Conservation (phyloP, 2,888 invertebrate genomes). For the Brachyptera risi region DNA sequence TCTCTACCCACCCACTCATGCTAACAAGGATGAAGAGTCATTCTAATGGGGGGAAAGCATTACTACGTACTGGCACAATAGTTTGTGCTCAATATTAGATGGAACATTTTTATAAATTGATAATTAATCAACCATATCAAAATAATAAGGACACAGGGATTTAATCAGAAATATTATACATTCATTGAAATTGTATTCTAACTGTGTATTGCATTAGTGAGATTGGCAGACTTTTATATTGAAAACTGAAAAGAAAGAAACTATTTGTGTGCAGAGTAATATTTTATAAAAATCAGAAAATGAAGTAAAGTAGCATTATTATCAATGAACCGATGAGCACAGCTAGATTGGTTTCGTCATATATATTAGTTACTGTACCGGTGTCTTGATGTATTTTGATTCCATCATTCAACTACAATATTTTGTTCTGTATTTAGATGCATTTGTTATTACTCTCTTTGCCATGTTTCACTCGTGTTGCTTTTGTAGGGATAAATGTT, state of each 20-base stretch:
- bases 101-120: conserved; percentile 15
- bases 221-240: background rate
- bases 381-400: no score
- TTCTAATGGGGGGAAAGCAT: background rate
- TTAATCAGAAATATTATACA: background rate
- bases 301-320: no score
- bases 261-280: conserved; percentile 8
- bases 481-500: background rate
- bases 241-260: conserved; percentile 3
- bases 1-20: background rate
- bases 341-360: no score
- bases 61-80: background rate
- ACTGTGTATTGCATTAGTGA: background rate
- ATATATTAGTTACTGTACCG: no score
- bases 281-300: conserved; percentile 22
- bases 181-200: background rate
- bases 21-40: background rate
- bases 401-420: no score
- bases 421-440: background rate
- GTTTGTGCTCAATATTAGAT: no score
- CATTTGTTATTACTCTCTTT: background rate
- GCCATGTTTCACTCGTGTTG: background rate
- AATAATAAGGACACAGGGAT: conserved; percentile 16
- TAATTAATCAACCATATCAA: conserved; percentile 1
- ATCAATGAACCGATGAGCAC: no score